Base-by-base conservation (phyloP, 2,113 vertebrate genomes). In the Maccullochella peelii region DNA sequence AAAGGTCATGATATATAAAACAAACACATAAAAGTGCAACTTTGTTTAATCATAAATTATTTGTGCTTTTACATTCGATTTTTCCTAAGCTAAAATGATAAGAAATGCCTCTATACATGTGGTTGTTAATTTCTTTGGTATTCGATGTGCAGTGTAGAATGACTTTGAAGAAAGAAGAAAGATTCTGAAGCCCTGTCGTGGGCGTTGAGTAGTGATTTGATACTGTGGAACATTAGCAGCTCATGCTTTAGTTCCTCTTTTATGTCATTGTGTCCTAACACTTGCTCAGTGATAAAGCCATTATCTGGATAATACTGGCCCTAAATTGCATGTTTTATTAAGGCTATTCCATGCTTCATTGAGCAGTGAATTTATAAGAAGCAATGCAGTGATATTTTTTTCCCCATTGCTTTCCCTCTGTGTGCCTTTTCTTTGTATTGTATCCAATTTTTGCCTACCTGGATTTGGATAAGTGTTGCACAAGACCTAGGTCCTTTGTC, bases 181-280 rank as follows among this genome's bases (percentile, higher is more conserved):
- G 95, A 97, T 97, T 96, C 96, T 91, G 89, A 92, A 95, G 92
- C 91, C 94, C 93, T 95, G 96, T 95, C 94, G 93, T 91, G 95
- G 95, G 95, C 0, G 94, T 90, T 25, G 49, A 91, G 89, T 90
- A 90, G 91, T 96, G 95, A 96, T 94, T 93, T 95, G 95, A 84
- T 95, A 92, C 38, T 96, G 94, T 93, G 90, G 84, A 91, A 90
- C 86, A 95, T 97, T 94, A 93, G 92, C 95, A 95, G 84, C 58
- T 94, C 88, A 84, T 84, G 82, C 85, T 81, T 83, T 36, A 66
- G 30, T 62, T 75, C 23, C 57, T 81, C 65, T 89, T 85, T 86
- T 62, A 75, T 79, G 61, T 79, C 79, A 77, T 63, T 55, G 72
- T 88, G 65, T 65, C 59, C 65, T 18, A 72, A 79, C 75, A 84